These are phyloP conservation scores for Ursus arctos DNA, from an alignment of 2,113 vertebrate species.

Conservation along the genomic window DNA sequence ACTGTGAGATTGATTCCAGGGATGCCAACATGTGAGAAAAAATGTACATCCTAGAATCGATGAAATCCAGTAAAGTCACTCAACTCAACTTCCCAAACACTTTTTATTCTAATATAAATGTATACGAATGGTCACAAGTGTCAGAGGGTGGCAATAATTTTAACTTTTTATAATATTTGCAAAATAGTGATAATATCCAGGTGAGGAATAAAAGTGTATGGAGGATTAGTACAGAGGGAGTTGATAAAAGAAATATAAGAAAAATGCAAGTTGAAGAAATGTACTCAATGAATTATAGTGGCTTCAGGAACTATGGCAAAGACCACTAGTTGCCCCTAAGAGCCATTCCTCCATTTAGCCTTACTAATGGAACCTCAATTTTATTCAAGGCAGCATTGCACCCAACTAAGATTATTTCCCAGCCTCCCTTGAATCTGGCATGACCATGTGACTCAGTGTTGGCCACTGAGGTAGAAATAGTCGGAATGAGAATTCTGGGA, in stretches of 20 bases:
- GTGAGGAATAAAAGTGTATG: not conserved
- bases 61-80: not conserved
- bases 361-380: not conserved
- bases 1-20: not conserved
- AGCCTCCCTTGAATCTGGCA: not conserved
- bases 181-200: not conserved
- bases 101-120: not conserved
- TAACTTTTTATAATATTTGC: not conserved
- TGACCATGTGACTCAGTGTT: not conserved
- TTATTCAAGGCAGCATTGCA: not conserved
- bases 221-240: not conserved
- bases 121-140: not conserved
- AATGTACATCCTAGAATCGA: not conserved
- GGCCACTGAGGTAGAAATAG: not conserved
- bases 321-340: not conserved
- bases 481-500: not conserved
- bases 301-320: not conserved
- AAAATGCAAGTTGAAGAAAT: conserved; percentile 20
- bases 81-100: not conserved
- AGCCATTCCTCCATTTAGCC: not conserved
- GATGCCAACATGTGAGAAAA: not conserved
- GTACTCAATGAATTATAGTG: not conserved
- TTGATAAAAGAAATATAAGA: conserved; percentile 16
- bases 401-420: not conserved
- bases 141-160: not conserved